These are phyloP conservation scores for Coenonympha glycerion DNA, from an alignment of 2,888 invertebrate genomes.

Conservation along the genomic window DNA sequence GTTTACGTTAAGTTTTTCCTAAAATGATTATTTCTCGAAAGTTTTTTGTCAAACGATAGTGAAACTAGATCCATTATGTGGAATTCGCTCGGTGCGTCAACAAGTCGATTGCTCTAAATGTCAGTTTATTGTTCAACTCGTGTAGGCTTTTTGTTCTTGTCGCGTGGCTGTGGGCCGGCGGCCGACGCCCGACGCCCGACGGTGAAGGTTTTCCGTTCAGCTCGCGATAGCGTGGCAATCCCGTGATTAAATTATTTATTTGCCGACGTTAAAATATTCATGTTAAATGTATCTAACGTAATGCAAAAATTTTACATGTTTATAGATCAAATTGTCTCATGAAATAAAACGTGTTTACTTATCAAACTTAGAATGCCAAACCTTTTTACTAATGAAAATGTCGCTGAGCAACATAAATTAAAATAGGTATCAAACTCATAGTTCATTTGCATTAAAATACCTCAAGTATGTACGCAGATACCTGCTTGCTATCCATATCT, in stretches of 20 bases:
- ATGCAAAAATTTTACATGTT: background rate
- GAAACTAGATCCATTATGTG: constrained; percentile 20
- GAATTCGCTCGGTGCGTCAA: constrained; percentile 14
- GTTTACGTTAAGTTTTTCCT: no score
- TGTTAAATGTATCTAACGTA: no score
- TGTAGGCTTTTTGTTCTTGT: constrained; percentile 22
- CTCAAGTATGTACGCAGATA: no score
- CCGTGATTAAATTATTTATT: constrained; percentile 22
- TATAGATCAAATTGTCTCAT: background rate
- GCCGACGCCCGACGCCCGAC: no score
- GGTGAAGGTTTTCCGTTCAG: constrained; percentile 25
- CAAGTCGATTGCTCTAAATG: constrained; percentile 20
- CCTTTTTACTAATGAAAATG: background rate
- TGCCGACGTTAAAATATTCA: no score
- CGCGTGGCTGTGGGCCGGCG: no score
- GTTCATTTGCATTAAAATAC: background rate
- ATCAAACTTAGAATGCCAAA: background rate
- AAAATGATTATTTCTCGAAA: no score
- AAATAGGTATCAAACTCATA: background rate
- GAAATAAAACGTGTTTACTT: background rate
- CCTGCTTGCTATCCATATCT: no score
- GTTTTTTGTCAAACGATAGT: no score
- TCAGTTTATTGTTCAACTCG: constrained; percentile 21
- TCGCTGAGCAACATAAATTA: background rate
- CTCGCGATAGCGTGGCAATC: constrained; percentile 17